phyloP scores from a whole-genome alignment of 2,113 vertebrate genomes.

The Sinocyclocheilus anophthalmus region DNA sequence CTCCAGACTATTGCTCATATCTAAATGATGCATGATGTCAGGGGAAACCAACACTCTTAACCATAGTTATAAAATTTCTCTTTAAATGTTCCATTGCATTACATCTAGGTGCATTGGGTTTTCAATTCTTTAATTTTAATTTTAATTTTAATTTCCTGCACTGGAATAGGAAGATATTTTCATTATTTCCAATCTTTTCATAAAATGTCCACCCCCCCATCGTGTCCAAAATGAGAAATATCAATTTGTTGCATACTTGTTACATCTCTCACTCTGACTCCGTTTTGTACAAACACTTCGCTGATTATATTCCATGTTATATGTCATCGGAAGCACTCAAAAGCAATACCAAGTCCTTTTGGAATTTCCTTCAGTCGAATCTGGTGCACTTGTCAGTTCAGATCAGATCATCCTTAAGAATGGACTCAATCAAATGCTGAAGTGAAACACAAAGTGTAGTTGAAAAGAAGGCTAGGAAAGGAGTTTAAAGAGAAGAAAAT shows the following conservation, averaged over 20 bases:
- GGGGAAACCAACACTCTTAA: not conserved
- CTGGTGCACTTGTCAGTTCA: constrained; percentile 17
- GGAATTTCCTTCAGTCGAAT: constrained; percentile 7
- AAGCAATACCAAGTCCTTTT: constrained; percentile 27
- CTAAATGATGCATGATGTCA: not conserved
- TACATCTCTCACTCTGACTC: not conserved
- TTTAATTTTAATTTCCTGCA: constrained; percentile 3
- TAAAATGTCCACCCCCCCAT: not conserved
- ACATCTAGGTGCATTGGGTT: not conserved
- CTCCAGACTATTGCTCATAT: not conserved
- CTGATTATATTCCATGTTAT: constrained; percentile 16
- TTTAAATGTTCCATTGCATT: not conserved
- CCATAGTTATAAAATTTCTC: not conserved
- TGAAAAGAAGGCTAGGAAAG: constrained; percentile 38
- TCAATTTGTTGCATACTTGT: too few species aligned
- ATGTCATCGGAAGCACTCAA: constrained; percentile 19
- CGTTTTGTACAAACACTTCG: not conserved
- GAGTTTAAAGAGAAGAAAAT: constrained; percentile 60
- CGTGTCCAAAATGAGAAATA: constrained; percentile 2
- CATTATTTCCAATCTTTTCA: not conserved
- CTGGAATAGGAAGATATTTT: not conserved
- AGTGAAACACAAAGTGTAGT: constrained; percentile 34
- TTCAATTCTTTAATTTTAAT: not conserved
- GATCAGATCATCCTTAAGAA: constrained; percentile 23
- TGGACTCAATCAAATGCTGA: constrained; percentile 34